A percentile compares a stretch with the other conserved stretches of the same genome.
Evolutionary conservation across 35 echinoderm and acorn worm genomes (phyloP).

Genomic region (Apostichopus parvimensis): DNA sequence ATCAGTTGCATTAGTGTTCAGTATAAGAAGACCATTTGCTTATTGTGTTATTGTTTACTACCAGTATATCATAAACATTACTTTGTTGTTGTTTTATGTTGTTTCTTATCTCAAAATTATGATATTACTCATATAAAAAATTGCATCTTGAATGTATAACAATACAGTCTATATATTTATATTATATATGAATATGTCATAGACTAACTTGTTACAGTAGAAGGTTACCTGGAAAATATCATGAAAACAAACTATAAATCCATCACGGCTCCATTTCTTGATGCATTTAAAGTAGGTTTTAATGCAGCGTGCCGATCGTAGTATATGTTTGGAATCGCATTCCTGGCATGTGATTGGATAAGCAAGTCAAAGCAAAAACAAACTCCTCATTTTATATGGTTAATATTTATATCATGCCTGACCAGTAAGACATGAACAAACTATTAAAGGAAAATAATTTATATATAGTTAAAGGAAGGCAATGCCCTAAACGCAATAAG

Average conservation of each 20-base stretch:
- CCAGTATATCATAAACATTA: no score
- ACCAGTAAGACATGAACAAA: background rate
- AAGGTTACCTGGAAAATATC: background rate
- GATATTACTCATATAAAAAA: no score
- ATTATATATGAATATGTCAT: no score
- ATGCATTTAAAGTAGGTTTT: background rate
- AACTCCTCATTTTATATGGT: background rate
- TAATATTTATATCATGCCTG: background rate
- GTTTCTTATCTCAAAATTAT: no score
- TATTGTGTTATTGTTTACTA: no score
- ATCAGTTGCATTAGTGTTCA: no score
- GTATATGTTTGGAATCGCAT: slow-evolving; percentile 4
- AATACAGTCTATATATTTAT: no score
- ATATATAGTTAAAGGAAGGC: background rate
- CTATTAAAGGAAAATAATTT: background rate
- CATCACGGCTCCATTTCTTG: background rate
- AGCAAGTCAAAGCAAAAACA: background rate
- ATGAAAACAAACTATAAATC: slow-evolving; percentile 7
- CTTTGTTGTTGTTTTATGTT: no score
- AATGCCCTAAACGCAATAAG: no score
- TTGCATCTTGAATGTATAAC: no score
- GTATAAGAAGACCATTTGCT: no score
- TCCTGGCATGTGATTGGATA: background rate
- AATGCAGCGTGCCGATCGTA: background rate
- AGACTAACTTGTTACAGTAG: no score